Percentiles rank a stretch among this genome's conserved stretches.
Conservation (phyloP, 1,140 invertebrate species). For the Drosophila murphyi region DNA sequence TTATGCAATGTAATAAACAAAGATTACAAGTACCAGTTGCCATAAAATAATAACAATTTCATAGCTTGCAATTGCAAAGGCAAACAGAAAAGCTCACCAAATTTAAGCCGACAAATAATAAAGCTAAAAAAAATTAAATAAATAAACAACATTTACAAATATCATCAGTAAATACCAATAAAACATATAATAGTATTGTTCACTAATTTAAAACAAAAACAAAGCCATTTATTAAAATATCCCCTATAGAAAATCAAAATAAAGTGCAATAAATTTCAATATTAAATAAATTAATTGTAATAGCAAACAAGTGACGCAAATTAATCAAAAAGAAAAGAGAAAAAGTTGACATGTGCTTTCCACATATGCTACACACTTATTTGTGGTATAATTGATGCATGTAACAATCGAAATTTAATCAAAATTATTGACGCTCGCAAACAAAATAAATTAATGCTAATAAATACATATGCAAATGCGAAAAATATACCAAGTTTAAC, state of each 20-base stretch:
- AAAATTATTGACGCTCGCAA: slow-evolving; percentile 34
- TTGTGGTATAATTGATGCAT: neutral
- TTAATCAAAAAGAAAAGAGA: slow-evolving; percentile 20
- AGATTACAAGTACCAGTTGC: neutral
- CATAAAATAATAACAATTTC: too few species aligned
- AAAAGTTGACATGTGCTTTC: neutral
- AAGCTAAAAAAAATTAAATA: slow-evolving; percentile 1
- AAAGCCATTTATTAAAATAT: neutral
- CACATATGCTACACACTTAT: neutral
- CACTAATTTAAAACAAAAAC: neutral
- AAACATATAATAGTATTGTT: neutral
- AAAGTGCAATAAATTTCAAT: slow-evolving; percentile 3
- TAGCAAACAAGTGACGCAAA: slow-evolving; percentile 20
- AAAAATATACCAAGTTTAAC: slow-evolving; percentile 11
- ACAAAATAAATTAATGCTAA: slow-evolving; percentile 10
- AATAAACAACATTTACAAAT: neutral
- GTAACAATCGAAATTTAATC: slow-evolving; percentile 38
- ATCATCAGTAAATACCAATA: neutral
- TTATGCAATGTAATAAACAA: neutral
- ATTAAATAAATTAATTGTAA: neutral
- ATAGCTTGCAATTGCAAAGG: too few species aligned
- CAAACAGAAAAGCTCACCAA: too few species aligned
- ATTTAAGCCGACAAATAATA: neutral
- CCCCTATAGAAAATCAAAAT: slow-evolving; percentile 15
- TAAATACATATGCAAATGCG: slow-evolving; percentile 20